These are phyloP conservation scores for Dicyrtoma fusca DNA, from an alignment of 2,888 invertebrate genomes.

Conservation along the genomic window DNA sequence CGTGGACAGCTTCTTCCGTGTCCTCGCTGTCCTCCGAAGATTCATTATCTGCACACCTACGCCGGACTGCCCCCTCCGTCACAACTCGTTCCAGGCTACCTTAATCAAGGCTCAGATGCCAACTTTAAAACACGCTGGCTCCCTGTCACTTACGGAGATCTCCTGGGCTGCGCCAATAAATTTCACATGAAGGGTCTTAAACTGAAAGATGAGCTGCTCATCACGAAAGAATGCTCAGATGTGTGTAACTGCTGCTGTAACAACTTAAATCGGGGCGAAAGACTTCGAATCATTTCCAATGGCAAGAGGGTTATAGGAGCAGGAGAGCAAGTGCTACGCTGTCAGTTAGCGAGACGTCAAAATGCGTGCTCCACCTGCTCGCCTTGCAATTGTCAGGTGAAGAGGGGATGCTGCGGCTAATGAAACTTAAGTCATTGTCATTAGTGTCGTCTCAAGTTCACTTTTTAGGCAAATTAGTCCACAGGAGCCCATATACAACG, in stretches of 20 bases:
- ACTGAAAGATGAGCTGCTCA: conserved; percentile 7
- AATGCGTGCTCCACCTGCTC: neutral
- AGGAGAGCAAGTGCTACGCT: conserved; percentile 3
- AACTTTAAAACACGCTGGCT: conserved; percentile 23
- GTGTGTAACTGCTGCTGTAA: conserved; percentile 21
- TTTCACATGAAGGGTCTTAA: conserved; percentile 25
- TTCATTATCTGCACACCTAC: conserved; percentile 9
- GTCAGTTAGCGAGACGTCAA: neutral
- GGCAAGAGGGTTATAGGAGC: conserved; percentile 24
- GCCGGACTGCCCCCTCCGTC: conserved; percentile 18
- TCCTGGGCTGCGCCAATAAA: conserved; percentile 22
- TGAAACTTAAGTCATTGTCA: no score
- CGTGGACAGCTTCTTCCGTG: neutral
- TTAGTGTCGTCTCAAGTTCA: no score
- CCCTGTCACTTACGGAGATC: conserved; percentile 11
- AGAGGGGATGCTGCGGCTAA: no score
- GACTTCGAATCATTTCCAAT: conserved; percentile 18
- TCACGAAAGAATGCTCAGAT: neutral
- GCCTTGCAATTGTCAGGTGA: conserved; percentile 10
- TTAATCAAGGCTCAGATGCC: conserved; percentile 18
- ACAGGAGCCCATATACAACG: no score
- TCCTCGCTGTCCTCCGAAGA: neutral
- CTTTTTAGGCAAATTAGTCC: no score
- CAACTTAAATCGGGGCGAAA: conserved; percentile 17
- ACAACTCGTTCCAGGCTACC: conserved; percentile 13